Evolutionary conservation across 2,888 invertebrate genomes (phyloP), one percentile per base, ranked within the genome.

Genomic region (Plagodis pulveraria): DNA sequence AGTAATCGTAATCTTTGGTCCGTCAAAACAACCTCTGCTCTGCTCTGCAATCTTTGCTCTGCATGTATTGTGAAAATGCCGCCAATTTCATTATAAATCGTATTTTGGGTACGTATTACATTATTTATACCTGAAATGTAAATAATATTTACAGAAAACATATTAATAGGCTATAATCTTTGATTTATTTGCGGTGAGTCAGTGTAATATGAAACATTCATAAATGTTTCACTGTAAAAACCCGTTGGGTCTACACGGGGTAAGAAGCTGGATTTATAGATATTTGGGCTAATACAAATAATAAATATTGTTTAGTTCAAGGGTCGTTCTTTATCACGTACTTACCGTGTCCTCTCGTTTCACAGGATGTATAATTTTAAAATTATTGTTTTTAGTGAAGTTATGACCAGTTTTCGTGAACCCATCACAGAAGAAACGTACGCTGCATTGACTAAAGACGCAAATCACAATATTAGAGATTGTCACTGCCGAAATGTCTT

Each of bases 341-440:
- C 22, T 41, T n/a, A 6, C 7, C 6, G 12, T n/a, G 6, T 33
- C 33, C 6, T 45, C 33, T 10, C 6, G 0, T 41, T 41, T 41
- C 8, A 10, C 10, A 10, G n/a, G 7, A 6, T 9, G 38, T 38
- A 38, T 9, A 35, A 22, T 22, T 1, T 22, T 1, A 22, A 22
- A 22, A 22, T 22, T 22, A 22, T 22, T 22, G 22, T 63, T 85
- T 88, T 55, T 79, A 89, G 88, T 77, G 70, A 78, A 86, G 88
- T 82, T 60, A 91, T 91, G 90, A 87, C 88, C 76, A 81, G 75
- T 77, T 76, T 77, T 66, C 60, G 76, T 60, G 74, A 79, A 55
- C 58, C 69, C 63, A 56, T 71, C 62, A 67, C 69, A 59, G 70
- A 73, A 62, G 58, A 61, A 64, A 58, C 71, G 59, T 62, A 35